Percentiles rank a stretch among this genome's conserved stretches.
phyloP scores from a whole-genome alignment of 1,140 invertebrate species.

The Sitobion miscanthi region DNA sequence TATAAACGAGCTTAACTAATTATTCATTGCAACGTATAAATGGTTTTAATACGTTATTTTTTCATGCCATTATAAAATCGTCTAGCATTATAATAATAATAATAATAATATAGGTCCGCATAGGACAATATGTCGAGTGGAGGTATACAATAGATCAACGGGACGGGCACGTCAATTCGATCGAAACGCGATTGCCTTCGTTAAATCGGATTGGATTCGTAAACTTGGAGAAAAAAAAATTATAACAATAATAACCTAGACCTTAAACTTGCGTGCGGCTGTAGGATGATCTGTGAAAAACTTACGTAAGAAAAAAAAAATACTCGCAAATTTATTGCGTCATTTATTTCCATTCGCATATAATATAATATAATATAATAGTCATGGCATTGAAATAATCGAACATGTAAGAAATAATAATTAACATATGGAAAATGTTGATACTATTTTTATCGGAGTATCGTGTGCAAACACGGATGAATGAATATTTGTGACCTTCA shows the following conservation, averaged over 20 bases:
- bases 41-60: background rate
- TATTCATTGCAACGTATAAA: background rate
- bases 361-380: background rate
- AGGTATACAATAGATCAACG: background rate
- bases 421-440: slow-evolving; percentile 27
- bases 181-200: slow-evolving; percentile 17
- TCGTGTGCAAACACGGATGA: slow-evolving; percentile 5
- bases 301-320: slow-evolving; percentile 37
- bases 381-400: slow-evolving; percentile 40
- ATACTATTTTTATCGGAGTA: slow-evolving; percentile 21
- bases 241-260: slow-evolving; percentile 44
- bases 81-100: background rate
- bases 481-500: background rate
- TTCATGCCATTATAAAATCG: background rate
- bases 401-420: slow-evolving; percentile 5
- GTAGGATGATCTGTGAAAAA: slow-evolving; percentile 31
- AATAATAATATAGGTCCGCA: too few relatives aligned
- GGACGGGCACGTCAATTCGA: background rate
- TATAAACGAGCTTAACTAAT: background rate
- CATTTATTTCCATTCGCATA: background rate
- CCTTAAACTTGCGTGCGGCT: slow-evolving; percentile 45
- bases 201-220: background rate
- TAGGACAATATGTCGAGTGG: background rate
- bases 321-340: background rate
- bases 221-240: slow-evolving; percentile 16